Conservation (phyloP, 53 echinoderm and acorn worm genomes). For the Henricia sp. region DNA sequence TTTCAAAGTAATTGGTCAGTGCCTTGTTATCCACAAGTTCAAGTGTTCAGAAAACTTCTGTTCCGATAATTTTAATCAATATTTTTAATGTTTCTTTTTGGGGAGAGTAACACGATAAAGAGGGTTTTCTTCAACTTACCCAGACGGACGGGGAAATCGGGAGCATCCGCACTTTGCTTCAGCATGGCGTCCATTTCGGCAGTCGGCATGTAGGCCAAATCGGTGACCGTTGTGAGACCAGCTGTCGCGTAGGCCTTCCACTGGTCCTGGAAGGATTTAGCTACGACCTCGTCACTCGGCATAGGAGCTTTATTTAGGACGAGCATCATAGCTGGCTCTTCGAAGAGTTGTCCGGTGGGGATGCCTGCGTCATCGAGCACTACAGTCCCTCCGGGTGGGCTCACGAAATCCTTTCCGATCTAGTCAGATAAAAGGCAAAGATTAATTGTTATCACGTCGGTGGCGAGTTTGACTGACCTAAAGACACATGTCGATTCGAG, state of each 20-base stretch:
- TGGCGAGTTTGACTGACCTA: too few species aligned
- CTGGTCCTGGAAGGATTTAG: conserved; percentile 12
- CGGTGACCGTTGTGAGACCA: conserved; percentile 70
- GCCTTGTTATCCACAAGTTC: too few species aligned
- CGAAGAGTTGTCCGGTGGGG: conserved; percentile 70
- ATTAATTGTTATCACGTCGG: too few species aligned
- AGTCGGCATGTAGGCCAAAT: conserved; percentile 65
- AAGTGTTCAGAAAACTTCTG: too few species aligned
- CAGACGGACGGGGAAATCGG: conserved; percentile 39
- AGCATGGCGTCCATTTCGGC: conserved; percentile 13
- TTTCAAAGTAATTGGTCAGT: too few species aligned
- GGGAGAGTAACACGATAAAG: too few species aligned
- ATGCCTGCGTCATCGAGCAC: conserved; percentile 54
- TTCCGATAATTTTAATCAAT: too few species aligned
- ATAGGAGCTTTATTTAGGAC: conserved; percentile 25
- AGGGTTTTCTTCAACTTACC: conserved; percentile 38
- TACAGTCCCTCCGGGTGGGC: conserved; percentile 60
- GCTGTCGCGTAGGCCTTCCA: conserved; percentile 62
- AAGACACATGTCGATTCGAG: too few species aligned
- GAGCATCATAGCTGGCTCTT: conserved; percentile 57
- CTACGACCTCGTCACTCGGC: conserved; percentile 5
- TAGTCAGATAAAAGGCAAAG: not conserved
- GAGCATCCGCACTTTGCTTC: conserved; percentile 38
- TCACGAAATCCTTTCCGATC: conserved; percentile 30
- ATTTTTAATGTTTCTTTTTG: too few species aligned